A percentile compares a stretch with the other conserved stretches of the same genome.
Evolutionary conservation across 2,797 vertebrate species (phyloP).

Genomic region (Otolemur crassicaudatus): DNA sequence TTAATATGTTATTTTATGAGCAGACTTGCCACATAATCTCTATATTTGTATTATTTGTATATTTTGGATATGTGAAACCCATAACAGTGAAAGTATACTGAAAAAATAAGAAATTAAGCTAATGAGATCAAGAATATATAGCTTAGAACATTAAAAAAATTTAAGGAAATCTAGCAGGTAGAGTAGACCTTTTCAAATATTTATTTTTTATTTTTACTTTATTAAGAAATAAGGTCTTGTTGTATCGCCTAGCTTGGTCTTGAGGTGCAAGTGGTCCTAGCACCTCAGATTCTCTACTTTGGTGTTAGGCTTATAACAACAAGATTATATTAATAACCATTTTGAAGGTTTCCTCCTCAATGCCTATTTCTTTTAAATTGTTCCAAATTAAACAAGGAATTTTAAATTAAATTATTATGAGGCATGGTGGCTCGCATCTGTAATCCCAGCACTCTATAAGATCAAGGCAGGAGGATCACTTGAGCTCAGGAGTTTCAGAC

Average conservation of each 20-base stretch:
- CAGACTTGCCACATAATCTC: too few relatives aligned
- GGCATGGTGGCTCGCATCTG: too few relatives aligned
- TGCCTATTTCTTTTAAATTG: too few relatives aligned
- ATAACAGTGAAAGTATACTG: neutral
- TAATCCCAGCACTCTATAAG: too few relatives aligned
- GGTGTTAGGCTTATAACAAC: too few relatives aligned
- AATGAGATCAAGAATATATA: neutral
- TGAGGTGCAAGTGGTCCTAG: neutral
- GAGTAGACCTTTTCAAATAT: conserved; percentile 25
- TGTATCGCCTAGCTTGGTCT: neutral
- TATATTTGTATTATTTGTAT: neutral
- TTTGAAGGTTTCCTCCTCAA: too few relatives aligned
- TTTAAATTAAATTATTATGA: too few relatives aligned
- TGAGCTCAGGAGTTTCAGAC: too few relatives aligned
- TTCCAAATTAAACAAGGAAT: too few relatives aligned
- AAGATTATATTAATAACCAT: too few relatives aligned
- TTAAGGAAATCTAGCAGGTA: neutral
- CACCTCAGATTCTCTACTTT: neutral
- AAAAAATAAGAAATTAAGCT: conserved; percentile 16
- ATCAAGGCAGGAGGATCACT: too few relatives aligned
- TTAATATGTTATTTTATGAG: too few relatives aligned
- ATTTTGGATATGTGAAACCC: conserved; percentile 10
- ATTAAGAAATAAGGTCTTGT: neutral
- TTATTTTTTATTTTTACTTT: conserved; percentile 1
- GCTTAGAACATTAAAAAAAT: conserved; percentile 29